Evolutionary conservation across 2,888 invertebrate genomes (phyloP).

Genomic region (Oscheius myriophilus): DNA sequence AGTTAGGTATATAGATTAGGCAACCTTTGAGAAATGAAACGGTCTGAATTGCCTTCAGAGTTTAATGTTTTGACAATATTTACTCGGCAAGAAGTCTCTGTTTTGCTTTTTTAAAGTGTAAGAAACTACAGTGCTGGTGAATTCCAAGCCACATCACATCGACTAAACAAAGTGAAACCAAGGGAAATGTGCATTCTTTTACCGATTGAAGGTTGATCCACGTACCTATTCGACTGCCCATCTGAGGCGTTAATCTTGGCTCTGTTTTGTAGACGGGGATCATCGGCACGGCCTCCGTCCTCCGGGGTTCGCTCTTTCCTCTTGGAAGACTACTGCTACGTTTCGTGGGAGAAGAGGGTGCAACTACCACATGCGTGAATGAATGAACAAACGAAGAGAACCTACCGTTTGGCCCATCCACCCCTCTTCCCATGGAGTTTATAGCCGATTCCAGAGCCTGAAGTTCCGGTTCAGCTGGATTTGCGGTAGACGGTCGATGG

Average conservation of each 20-base stretch:
- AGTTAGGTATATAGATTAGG: no score
- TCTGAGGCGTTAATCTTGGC: constrained; percentile 22
- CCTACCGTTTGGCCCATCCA: constrained; percentile 26
- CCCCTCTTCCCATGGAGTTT: constrained; percentile 38
- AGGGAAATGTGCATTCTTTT: not conserved
- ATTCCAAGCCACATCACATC: not conserved
- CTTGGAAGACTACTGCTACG: constrained; percentile 29
- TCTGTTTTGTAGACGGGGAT: constrained; percentile 21
- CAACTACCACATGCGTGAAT: constrained; percentile 15
- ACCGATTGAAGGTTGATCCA: no score
- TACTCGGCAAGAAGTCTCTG: no score
- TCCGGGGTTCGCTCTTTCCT: constrained; percentile 29
- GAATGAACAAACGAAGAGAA: not conserved
- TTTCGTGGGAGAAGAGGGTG: constrained; percentile 32
- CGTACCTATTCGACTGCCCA: constrained; percentile 28
- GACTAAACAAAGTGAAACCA: not conserved
- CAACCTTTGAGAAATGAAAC: no score
- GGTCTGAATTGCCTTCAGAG: no score
- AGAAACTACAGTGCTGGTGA: not conserved
- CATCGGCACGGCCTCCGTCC: not conserved
- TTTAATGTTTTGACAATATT: no score
- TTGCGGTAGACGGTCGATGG: constrained; percentile 32
- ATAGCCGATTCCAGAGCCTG: constrained; percentile 51
- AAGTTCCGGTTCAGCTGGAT: constrained; percentile 40
- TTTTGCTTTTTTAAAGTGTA: no score